Evolutionary conservation across 2,888 invertebrate species (phyloP), one percentile per base, ranked within the genome.

Genomic region (Habrosyne pyritoides): DNA sequence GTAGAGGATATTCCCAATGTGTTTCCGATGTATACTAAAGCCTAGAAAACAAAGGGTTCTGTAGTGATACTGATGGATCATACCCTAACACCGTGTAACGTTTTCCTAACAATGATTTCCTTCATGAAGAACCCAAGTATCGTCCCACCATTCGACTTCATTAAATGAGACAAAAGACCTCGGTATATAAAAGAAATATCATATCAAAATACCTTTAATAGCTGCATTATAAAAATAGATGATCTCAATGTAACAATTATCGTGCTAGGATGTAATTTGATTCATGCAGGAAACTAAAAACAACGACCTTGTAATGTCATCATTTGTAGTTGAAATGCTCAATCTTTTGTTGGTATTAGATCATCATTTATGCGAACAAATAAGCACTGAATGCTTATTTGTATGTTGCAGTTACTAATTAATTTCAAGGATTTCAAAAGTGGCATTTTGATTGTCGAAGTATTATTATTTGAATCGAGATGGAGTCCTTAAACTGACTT

Each of bases 231-330:
- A 18, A 42, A 47, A 52, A 57, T 47, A 47, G 18, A 57, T 60
- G 57, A 58, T 53, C 53, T 54, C 59, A 59, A 50, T 51, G 48
- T 26, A 53, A 55, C 14, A 18, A 42, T 42, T 61, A 53, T 53
- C 56, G 53, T 57, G 50, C 18, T 28, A 55, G 53, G 59, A 61
- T 65, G 59, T 64, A 66, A 65, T 71, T 77, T 69, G 66, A 78
- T 64, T 70, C 64, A 71, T 66, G 61, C 69, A 78, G 72, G 75
- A 79, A 80, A 71, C 67, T 67, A 68, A 71, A 69, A 70, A 26
- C 65, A 59, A 59, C 57, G 73, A 68, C 84, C 84, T 86, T 84
- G 83, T 69, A 54, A 58, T 61, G 65, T 64, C 71, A 72, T 72
- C 71, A 65, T 63, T 70, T 63, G 63, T 67, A 68, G 63, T 68